These are phyloP conservation scores for Vanessa atalanta DNA, from an alignment of 1,140 invertebrate species.

Conservation along the genomic window DNA sequence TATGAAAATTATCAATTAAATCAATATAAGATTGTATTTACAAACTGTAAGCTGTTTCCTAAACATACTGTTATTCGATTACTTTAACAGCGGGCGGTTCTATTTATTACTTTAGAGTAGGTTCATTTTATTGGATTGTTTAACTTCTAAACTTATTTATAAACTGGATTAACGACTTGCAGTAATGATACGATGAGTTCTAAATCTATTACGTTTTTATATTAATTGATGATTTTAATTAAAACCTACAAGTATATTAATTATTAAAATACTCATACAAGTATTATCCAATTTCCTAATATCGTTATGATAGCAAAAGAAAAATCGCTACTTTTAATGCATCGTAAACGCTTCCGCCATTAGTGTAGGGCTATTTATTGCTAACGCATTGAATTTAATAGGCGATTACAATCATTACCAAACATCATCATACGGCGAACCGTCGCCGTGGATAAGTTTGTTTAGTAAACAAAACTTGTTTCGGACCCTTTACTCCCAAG, in stretches of 20 bases:
- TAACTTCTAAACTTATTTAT: conserved; percentile 10
- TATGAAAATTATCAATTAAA: background rate
- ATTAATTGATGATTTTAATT: background rate
- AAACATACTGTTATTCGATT: conserved; percentile 7
- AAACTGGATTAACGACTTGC: background rate
- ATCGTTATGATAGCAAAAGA: conserved; percentile 14
- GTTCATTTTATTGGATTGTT: conserved; percentile 3
- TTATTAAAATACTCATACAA: background rate
- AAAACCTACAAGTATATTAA: background rate
- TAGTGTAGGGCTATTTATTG: conserved; percentile 58
- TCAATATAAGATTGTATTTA: background rate
- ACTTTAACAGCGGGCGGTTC: background rate
- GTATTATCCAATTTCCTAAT: background rate
- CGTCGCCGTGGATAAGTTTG: conserved; percentile 57
- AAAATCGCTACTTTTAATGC: background rate
- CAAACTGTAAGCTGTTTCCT: background rate
- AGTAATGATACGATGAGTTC: conserved; percentile 6
- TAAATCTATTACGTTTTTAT: background rate
- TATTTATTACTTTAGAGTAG: conserved; percentile 1
- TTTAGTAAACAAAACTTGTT: conserved; percentile 60
- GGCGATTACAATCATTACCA: conserved; percentile 38
- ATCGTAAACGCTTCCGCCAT: conserved; percentile 9
- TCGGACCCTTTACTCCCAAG: conserved; percentile 58
- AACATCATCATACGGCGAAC: conserved; percentile 32
- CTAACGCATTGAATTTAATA: conserved; percentile 35